Evolutionary conservation across 2,797 vertebrate species (phyloP).

Genomic region (Poeciliopsis gracilis): DNA sequence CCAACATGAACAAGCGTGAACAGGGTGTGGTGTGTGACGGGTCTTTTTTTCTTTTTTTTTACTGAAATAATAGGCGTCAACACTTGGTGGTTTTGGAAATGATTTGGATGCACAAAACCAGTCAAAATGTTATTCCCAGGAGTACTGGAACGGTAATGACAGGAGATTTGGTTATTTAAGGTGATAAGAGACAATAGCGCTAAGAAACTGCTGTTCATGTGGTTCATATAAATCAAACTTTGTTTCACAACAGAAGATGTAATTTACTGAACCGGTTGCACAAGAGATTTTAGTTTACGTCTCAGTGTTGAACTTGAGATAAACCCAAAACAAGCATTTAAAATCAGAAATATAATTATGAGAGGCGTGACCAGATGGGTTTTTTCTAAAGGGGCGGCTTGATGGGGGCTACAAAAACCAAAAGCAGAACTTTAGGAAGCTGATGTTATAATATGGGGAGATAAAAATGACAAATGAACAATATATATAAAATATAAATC

Average conservation of each 20-base stretch:
- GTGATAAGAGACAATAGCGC: slow-evolving; percentile 9
- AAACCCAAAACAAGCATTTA: background rate
- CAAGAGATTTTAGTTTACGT: slow-evolving; percentile 7
- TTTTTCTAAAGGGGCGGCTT: background rate
- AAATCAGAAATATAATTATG: background rate
- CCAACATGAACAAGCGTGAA: background rate
- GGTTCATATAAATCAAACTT: slow-evolving; percentile 5
- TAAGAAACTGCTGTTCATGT: slow-evolving; percentile 6
- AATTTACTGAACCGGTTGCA: slow-evolving; percentile 20
- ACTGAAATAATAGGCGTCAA: background rate
- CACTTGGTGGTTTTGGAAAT: slow-evolving; percentile 4
- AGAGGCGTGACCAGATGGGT: background rate
- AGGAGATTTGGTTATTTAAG: slow-evolving; percentile 1
- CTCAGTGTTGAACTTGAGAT: slow-evolving; percentile 2
- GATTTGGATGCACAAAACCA: slow-evolving; percentile 4
- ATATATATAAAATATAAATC: background rate
- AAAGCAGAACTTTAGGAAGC: background rate
- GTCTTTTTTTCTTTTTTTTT: background rate
- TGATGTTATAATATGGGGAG: background rate
- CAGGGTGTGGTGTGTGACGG: background rate
- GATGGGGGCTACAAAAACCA: background rate
- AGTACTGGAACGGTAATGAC: slow-evolving; percentile 16
- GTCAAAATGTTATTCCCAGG: slow-evolving; percentile 2
- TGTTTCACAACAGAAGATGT: slow-evolving; percentile 3
- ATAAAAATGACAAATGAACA: background rate